Evolutionary conservation across 2,113 vertebrate genomes (phyloP).

Genomic region (Callopanchax toddi): DNA sequence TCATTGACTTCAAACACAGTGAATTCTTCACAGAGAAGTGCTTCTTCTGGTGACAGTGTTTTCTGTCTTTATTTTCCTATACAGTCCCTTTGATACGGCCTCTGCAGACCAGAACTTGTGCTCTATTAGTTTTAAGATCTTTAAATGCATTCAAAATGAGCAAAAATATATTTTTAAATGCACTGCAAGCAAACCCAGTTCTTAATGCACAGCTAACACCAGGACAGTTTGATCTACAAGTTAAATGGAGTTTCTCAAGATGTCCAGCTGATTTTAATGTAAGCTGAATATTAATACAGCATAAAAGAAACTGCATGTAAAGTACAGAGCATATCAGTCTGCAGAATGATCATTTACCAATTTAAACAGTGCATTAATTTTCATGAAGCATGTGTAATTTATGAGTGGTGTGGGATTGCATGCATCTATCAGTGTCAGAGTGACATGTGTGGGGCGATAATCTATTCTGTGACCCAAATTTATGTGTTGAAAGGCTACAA

Average conservation of each 20-base stretch:
- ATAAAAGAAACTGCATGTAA: slow-evolving; percentile 12
- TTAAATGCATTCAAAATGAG: slow-evolving; percentile 17
- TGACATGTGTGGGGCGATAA: slow-evolving; percentile 69
- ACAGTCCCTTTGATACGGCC: slow-evolving; percentile 62
- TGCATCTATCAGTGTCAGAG: slow-evolving; percentile 63
- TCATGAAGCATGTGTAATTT: slow-evolving; percentile 61
- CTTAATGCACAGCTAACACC: not conserved
- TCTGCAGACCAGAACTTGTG: slow-evolving; percentile 40
- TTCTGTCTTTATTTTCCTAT: slow-evolving; percentile 58
- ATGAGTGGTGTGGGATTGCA: slow-evolving; percentile 56
- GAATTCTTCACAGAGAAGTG: slow-evolving; percentile 58
- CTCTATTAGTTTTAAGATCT: slow-evolving; percentile 7
- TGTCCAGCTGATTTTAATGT: slow-evolving; percentile 7
- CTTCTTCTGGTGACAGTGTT: slow-evolving; percentile 39
- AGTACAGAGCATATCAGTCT: slow-evolving; percentile 24
- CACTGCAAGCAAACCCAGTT: too few relatives aligned
- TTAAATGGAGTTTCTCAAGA: slow-evolving; percentile 9
- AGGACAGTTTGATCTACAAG: not conserved
- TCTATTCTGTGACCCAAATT: slow-evolving; percentile 78
- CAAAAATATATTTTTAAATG: not conserved
- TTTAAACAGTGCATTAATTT: slow-evolving; percentile 64
- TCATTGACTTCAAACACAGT: slow-evolving; percentile 72
- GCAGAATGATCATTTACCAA: slow-evolving; percentile 56
- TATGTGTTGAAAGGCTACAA: slow-evolving; percentile 70
- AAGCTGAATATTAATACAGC: slow-evolving; percentile 31